These are phyloP conservation scores for Betta splendens DNA, from an alignment of 2,797 vertebrate genomes.

Conservation along the genomic window DNA sequence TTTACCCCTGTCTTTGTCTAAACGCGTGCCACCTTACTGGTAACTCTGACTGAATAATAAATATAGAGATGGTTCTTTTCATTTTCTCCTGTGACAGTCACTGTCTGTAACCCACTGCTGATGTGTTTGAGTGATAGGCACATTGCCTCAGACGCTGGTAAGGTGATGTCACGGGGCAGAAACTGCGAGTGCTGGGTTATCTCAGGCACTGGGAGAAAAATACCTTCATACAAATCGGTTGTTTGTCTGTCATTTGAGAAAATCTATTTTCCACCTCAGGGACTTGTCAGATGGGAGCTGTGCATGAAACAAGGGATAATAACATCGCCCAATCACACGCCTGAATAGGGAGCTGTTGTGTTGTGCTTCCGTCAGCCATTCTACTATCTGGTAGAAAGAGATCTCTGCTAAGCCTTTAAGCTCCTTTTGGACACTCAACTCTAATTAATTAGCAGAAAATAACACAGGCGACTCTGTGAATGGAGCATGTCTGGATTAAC, in stretches of 20 bases:
- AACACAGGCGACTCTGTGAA: constrained; percentile 29
- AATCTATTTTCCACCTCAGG: background rate
- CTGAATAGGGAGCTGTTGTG: background rate
- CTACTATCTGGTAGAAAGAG: constrained; percentile 28
- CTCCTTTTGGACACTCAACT: constrained; percentile 50
- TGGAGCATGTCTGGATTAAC: constrained; percentile 23
- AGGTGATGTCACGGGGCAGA: background rate
- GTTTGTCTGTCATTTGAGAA: background rate
- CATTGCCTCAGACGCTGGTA: background rate
- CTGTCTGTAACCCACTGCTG: no score
- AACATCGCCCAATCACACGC: background rate
- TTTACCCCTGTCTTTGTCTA: no score
- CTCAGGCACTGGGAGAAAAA: no score
- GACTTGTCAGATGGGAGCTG: background rate
- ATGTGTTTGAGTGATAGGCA: background rate
- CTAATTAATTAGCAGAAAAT: constrained; percentile 55
- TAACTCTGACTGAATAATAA: no score
- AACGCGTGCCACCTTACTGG: no score
- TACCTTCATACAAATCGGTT: no score
- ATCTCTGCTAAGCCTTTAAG: constrained; percentile 61
- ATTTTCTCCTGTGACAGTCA: no score
- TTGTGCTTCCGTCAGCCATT: constrained; percentile 9
- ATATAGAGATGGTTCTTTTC: no score
- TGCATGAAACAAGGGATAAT: background rate
- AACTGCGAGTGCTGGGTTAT: no score